These are phyloP conservation scores for Catagonus wagneri DNA, from an alignment of 2,113 vertebrate species.

Conservation along the genomic window DNA sequence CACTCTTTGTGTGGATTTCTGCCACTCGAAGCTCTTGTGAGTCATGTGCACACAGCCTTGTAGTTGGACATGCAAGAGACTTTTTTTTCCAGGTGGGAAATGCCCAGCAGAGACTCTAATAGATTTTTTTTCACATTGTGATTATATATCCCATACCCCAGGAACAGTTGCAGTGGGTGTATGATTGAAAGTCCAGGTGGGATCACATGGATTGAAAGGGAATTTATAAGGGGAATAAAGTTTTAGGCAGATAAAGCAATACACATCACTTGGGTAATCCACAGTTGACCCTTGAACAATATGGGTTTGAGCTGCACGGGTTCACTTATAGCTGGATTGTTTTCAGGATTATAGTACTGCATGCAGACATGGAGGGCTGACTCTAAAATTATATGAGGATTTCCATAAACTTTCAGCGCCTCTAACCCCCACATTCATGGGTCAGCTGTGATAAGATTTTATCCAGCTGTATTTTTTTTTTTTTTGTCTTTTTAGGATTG, in stretches of 20 bases:
- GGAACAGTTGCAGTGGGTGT: not conserved
- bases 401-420: not conserved
- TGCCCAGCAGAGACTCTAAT: not conserved
- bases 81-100: not conserved
- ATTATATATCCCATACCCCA: not conserved
- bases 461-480: not conserved
- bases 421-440: not conserved
- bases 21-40: not conserved
- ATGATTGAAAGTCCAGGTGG: not conserved
- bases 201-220: not conserved
- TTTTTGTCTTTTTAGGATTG: not conserved
- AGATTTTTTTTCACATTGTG: not conserved
- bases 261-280: not conserved
- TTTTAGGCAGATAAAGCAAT: not conserved
- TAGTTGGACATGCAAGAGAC: not conserved
- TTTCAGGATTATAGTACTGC: not conserved
- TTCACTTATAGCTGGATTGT: not conserved
- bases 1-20: not conserved
- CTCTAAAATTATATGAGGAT: not conserved
- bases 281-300: not conserved
- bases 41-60: not conserved
- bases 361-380: not conserved
- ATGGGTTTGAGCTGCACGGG: not conserved
- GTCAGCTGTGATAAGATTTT: not conserved
- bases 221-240: not conserved